Conservation (phyloP, 2,113 vertebrate genomes). For the Amia ocellicauda region DNA sequence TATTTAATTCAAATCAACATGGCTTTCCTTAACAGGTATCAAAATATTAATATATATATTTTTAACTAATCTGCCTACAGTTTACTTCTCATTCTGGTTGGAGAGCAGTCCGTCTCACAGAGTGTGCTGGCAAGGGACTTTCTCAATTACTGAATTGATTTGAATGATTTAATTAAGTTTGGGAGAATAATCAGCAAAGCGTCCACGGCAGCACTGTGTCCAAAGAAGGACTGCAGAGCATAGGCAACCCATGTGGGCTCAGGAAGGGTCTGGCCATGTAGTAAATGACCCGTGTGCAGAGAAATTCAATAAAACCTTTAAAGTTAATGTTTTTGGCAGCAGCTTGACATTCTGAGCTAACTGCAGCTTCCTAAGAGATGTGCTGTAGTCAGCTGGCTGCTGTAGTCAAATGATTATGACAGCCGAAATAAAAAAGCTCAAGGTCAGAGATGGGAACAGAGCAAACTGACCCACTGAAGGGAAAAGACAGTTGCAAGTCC, state of each 20-base stretch:
- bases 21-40: neutral
- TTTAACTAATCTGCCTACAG: neutral
- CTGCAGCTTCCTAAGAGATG: slow-evolving; percentile 41
- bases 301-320: slow-evolving; percentile 15
- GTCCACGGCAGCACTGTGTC: neutral
- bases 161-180: slow-evolving; percentile 34
- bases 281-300: slow-evolving; percentile 43
- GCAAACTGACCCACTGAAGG: neutral
- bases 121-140: neutral
- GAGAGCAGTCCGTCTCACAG: neutral
- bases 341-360: slow-evolving; percentile 21
- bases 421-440: neutral
- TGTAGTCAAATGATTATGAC: neutral
- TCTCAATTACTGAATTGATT: slow-evolving; percentile 20
- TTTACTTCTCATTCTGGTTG: neutral
- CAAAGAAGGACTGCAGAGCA: neutral
- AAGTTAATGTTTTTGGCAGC: slow-evolving; percentile 59
- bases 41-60: neutral
- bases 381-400: slow-evolving; percentile 54
- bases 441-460: slow-evolving; percentile 9
- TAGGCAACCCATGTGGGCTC: slow-evolving; percentile 1
- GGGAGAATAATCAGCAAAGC: slow-evolving; percentile 33
- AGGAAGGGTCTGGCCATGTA: slow-evolving; percentile 31
- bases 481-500: neutral
- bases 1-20: no score